phyloP scores from a whole-genome alignment of 2,797 vertebrate species.

The Peromyscus attwateri region DNA sequence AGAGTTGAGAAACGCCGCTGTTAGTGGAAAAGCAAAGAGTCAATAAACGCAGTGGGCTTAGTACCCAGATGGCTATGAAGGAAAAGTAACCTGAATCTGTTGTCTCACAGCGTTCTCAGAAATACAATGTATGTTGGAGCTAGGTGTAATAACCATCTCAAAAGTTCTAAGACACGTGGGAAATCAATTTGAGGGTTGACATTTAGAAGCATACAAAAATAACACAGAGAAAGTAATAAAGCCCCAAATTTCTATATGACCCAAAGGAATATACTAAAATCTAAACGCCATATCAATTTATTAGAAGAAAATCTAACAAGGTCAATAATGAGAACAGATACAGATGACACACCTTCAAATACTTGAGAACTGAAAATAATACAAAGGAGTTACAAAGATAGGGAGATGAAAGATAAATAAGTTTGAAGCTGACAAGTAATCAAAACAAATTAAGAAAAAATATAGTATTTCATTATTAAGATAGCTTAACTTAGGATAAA shows the following conservation, averaged over 20 bases:
- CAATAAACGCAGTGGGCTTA: background rate
- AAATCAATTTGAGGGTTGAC: background rate
- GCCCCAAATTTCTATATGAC: background rate
- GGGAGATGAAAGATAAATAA: constrained; percentile 20
- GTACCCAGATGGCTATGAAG: background rate
- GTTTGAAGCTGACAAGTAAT: constrained; percentile 1
- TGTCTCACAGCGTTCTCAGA: constrained; percentile 14
- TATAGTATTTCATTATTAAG: constrained; percentile 28
- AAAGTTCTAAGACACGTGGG: constrained; percentile 1
- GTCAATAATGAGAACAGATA: background rate
- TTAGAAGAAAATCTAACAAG: background rate
- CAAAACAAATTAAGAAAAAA: constrained; percentile 18
- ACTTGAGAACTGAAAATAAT: constrained; percentile 14
- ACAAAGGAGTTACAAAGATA: background rate
- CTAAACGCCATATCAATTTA: background rate
- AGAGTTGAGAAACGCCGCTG: background rate
- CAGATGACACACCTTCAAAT: background rate
- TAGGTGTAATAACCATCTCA: background rate
- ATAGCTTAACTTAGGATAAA: background rate
- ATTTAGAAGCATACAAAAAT: background rate
- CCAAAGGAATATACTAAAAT: constrained; percentile 17
- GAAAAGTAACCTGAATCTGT: background rate
- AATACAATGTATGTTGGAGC: background rate
- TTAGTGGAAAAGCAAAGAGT: background rate
- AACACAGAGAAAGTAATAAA: background rate